Percentiles rank a stretch among this genome's conserved stretches.
Evolutionary conservation across 2,888 invertebrate genomes (phyloP).

Genomic region (Parapristionchus giblindavisi): DNA sequence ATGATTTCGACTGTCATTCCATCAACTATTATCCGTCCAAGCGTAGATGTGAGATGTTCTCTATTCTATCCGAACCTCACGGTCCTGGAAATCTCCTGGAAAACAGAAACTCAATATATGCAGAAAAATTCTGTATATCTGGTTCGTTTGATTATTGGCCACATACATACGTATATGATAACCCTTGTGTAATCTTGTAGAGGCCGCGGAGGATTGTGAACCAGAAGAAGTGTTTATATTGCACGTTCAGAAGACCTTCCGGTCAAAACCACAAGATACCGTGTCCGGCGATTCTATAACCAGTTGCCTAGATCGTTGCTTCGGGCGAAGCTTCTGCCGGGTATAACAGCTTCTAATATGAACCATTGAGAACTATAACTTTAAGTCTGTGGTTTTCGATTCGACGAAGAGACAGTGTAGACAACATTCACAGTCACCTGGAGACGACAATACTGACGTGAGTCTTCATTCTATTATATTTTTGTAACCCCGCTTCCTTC

Average conservation of each 20-base stretch:
- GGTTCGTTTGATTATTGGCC: conserved; percentile 41
- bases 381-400: conserved; percentile 38
- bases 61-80: conserved; percentile 64
- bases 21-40: conserved; percentile 61
- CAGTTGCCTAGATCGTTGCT: conserved; percentile 34
- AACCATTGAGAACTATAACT: neutral
- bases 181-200: conserved; percentile 41
- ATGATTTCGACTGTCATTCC: conserved; percentile 58
- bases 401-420: conserved; percentile 21
- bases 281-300: conserved; percentile 36
- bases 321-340: conserved; percentile 14
- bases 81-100: conserved; percentile 65
- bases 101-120: conserved; percentile 62
- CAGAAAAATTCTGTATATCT: conserved; percentile 67
- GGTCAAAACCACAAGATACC: conserved; percentile 35
- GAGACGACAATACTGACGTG: conserved; percentile 15
- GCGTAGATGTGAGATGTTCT: conserved; percentile 49
- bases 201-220: conserved; percentile 52
- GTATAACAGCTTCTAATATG: neutral
- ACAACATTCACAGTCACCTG: conserved; percentile 24
- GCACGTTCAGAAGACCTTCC: conserved; percentile 59
- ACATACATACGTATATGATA: neutral
- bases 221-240: conserved; percentile 64
- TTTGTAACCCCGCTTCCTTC: neutral
- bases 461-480: neutral